Conservation (phyloP, 2,113 vertebrate genomes). For the human (Homo sapiens) region DNA sequence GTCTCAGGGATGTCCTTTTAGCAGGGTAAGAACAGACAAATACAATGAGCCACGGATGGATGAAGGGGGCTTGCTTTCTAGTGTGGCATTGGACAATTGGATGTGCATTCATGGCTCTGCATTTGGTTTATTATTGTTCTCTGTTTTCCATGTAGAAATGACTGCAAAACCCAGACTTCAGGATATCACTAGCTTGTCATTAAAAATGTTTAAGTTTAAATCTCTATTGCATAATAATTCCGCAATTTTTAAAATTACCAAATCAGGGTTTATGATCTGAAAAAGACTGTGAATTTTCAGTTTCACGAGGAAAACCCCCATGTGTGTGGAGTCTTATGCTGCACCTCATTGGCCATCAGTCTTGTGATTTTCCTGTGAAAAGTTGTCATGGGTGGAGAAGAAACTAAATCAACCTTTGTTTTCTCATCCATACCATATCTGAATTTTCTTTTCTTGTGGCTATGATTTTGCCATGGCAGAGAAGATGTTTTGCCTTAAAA, state of each 20-base stretch:
- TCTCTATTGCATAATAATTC: background rate
- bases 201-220: background rate
- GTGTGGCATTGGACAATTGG: accelerated
- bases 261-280: background rate
- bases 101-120: background rate
- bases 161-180: background rate
- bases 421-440: background rate
- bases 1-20: no score
- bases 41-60: background rate
- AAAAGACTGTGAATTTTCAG: background rate
- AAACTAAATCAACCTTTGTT: background rate
- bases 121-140: accelerated
- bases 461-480: background rate
- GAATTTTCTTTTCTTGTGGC: background rate
- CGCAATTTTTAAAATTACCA: background rate
- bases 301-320: background rate
- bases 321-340: accelerated
- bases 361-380: background rate
- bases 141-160: background rate
- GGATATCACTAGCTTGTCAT: background rate
- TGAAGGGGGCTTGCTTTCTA: background rate
- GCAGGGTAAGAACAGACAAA: no score
- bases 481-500: background rate
- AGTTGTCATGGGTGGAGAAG: background rate
- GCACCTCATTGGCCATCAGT: background rate